Evolutionary conservation across 2,113 vertebrate genomes (phyloP), one percentile per base, ranked within the genome.

Genomic region (Dryoscopus gambensis): DNA sequence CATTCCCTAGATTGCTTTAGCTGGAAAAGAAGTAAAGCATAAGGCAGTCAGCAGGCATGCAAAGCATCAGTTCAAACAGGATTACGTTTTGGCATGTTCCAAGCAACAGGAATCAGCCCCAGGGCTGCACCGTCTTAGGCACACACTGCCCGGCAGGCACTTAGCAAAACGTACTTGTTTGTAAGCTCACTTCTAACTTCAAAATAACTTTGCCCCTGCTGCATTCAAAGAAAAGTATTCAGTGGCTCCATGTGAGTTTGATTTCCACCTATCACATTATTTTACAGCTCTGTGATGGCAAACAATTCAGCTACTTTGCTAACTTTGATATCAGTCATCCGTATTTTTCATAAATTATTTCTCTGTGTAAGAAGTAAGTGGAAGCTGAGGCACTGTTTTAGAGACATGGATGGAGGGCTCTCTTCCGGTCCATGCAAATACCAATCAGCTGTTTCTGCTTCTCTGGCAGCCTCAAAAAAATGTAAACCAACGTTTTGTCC

Each of bases 11-110:
- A 15, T 53, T 59, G 76, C 76, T 90, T 70, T 70, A 81, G 76
- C 64, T 86, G 83, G 85, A 57, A 73, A 74, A 80, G 55, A n/a
- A 90, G 46, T 2, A 7, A 28, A 84, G 68, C 89, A 84, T 74
- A 93, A 80, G 90, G 92, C 75, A 81, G 59, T 53, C 90, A 91
- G 95, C 93, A 87, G 89, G 96, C 65, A 22, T 40, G 50, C 76
- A 69, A 88, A 83, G 86, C 93, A 25, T 13, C 69, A 11, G 5
- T 44, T 91, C 90, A 73, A 40, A 60, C 2, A 19, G 63, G 31
- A 82, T 87, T 85, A 9, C 1, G 4, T 65, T 55, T 53, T 90
- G 87, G 90, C 90, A 31, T 3, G 27, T 59, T 84, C 55, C 30
- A 39, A 63, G 56, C 73, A 63, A 28, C 33, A 87, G 64, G 31